These are phyloP conservation scores for Salvelinus sp. DNA, from an alignment of 2,113 vertebrate species.

Conservation along the genomic window DNA sequence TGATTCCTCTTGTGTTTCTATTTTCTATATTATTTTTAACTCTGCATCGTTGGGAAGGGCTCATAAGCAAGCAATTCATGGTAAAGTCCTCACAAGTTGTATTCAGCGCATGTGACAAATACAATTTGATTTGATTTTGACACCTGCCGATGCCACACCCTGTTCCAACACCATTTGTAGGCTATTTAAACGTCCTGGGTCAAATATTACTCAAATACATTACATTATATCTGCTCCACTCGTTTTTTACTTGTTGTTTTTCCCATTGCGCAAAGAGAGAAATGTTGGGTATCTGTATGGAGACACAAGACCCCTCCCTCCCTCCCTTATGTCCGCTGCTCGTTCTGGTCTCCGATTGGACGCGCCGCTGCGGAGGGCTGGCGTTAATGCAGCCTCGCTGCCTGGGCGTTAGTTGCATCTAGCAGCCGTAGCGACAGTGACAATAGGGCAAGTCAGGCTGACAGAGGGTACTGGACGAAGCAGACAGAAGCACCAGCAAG, in stretches of 20 bases:
- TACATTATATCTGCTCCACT: neutral
- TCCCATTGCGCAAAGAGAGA: neutral
- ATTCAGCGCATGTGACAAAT: no score
- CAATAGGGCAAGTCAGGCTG: constrained; percentile 51
- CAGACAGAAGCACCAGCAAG: constrained; percentile 4
- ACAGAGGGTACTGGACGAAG: constrained; percentile 13
- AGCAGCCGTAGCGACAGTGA: constrained; percentile 37
- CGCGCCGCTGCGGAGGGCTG: constrained; percentile 29
- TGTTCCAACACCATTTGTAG: no score
- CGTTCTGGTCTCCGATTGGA: constrained; percentile 53
- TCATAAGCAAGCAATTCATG: no score
- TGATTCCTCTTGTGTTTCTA: no score
- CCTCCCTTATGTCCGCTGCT: neutral
- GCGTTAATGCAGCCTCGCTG: constrained; percentile 12
- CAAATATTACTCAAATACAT: no score
- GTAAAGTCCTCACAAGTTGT: no score
- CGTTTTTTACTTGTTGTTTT: neutral
- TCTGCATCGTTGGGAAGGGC: no score
- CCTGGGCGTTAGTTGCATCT: neutral
- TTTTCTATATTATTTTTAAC: no score
- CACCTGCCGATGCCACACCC: no score
- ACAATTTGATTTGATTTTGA: no score
- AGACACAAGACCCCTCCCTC: constrained; percentile 11
- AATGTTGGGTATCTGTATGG: constrained; percentile 2
- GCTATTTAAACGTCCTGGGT: no score